phyloP scores from a whole-genome alignment of 2,797 vertebrate genomes.

The Paramormyrops hopkinsi region DNA sequence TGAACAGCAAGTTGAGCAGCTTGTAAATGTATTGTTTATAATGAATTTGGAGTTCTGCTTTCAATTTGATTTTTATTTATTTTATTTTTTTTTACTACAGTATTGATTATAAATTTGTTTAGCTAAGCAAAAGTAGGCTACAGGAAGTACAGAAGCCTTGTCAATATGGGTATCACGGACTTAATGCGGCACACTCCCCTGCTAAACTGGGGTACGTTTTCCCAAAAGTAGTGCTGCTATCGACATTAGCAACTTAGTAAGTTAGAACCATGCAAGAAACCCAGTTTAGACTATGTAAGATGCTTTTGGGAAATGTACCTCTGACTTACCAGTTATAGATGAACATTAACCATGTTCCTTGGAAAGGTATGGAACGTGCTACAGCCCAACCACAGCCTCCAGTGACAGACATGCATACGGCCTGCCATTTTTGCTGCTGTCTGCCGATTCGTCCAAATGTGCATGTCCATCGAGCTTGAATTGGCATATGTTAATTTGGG shows the following conservation, averaged over 20 bases:
- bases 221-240: background rate
- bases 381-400: background rate
- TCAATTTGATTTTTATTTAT: background rate
- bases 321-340: background rate
- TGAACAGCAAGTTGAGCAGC: background rate
- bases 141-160: background rate
- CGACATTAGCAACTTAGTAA: background rate
- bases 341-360: background rate
- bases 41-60: background rate
- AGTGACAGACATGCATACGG: background rate
- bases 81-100: background rate
- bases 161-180: background rate
- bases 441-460: background rate
- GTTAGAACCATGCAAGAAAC: background rate
- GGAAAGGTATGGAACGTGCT: background rate
- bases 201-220: background rate
- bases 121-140: background rate
- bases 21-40: background rate
- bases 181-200: background rate
- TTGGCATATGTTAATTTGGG: background rate
- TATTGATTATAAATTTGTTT: background rate
- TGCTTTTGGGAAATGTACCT: background rate
- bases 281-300: background rate
- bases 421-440: background rate
- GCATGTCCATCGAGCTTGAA: background rate